Conservation (phyloP, 2,113 vertebrate species). For the Rhineura floridana region DNA sequence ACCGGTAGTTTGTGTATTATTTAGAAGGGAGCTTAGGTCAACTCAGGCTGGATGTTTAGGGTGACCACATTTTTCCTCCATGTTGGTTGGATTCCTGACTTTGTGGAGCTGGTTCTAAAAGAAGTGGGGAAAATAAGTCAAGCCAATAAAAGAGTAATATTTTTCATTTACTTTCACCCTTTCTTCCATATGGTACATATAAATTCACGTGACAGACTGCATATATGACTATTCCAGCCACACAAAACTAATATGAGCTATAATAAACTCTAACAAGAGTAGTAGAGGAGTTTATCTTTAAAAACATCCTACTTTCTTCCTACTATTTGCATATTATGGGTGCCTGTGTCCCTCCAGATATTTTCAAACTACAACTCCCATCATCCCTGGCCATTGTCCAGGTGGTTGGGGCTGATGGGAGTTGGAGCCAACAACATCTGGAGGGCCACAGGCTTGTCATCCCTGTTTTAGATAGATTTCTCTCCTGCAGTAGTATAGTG, state of each 20-base stretch:
- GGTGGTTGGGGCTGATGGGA: background rate
- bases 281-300: background rate
- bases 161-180: background rate
- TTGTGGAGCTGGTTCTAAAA: constrained; percentile 10
- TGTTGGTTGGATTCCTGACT: background rate
- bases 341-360: background rate
- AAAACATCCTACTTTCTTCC: background rate
- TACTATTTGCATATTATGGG: background rate
- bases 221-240: background rate
- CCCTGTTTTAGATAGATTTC: background rate
- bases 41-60: constrained; percentile 17
- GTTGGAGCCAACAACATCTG: background rate
- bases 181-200: background rate
- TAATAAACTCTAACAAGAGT: background rate
- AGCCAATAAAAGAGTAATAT: background rate
- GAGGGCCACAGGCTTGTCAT: background rate
- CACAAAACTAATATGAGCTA: background rate
- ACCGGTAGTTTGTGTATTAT: constrained; percentile 26
- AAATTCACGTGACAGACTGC: background rate
- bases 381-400: background rate
- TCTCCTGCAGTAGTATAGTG: no score
- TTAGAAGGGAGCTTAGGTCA: background rate
- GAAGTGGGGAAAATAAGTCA: background rate
- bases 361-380: background rate
- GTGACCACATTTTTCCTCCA: background rate